phyloP scores from a whole-genome alignment of 2,113 vertebrate genomes.

The Acrocephalus arundinaceus region DNA sequence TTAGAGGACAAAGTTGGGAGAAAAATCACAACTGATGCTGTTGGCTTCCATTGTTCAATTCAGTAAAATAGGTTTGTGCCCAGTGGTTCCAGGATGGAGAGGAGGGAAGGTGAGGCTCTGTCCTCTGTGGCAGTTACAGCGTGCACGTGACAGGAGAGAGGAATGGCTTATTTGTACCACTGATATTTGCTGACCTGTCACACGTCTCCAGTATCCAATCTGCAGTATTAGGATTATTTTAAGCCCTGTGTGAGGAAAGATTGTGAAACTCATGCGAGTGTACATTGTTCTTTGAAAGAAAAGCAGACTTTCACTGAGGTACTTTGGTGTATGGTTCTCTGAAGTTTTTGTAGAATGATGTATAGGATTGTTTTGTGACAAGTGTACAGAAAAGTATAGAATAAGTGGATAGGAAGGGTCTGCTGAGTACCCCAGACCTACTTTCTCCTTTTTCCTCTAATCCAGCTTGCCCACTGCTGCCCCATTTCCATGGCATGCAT shows the following conservation, averaged over 20 bases:
- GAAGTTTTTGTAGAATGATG: not conserved
- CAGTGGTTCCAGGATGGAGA: not conserved
- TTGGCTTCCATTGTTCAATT: not conserved
- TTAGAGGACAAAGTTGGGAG: not conserved
- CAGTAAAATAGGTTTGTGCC: not conserved
- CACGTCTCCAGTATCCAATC: not conserved
- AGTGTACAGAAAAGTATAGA: not conserved
- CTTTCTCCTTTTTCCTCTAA: not conserved
- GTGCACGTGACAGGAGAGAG: not conserved
- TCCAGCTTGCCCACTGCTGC: conserved; percentile 43
- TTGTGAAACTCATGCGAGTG: not conserved
- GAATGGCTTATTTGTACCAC: not conserved
- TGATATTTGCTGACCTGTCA: not conserved
- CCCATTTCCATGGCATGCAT: conserved; percentile 31
- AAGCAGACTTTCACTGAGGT: not conserved
- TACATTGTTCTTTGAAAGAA: not conserved
- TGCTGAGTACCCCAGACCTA: not conserved
- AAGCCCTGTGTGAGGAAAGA: not conserved
- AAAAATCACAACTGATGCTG: not conserved
- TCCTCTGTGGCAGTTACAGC: not conserved
- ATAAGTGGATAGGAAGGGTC: not conserved
- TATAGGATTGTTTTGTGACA: not conserved
- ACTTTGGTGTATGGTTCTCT: not conserved
- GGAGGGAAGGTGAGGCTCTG: not conserved
- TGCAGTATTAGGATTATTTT: conserved; percentile 7